phyloP scores from a whole-genome alignment of 2,797 vertebrate species.

The Tangara arthus region DNA sequence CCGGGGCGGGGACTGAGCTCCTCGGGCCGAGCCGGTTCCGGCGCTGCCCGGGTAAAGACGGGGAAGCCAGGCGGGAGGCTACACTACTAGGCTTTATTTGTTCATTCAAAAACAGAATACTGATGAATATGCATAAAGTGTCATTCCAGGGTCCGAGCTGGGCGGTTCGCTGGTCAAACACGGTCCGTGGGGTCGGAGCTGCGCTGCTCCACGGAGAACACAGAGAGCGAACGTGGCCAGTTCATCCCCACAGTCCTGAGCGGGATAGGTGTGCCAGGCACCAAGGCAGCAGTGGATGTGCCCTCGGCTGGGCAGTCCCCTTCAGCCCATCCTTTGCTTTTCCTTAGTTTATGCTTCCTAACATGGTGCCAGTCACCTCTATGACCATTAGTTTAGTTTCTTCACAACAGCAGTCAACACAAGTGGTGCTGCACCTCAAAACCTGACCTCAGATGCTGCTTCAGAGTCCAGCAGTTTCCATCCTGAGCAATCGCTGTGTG shows the following conservation, averaged over 20 bases:
- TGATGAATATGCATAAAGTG: background rate
- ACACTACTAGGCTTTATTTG: background rate
- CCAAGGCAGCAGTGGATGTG: rapidly evolving
- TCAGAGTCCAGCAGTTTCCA: background rate
- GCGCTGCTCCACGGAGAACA: no score
- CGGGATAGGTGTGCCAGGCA: rapidly evolving
- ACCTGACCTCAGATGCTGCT: background rate
- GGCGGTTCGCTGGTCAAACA: background rate
- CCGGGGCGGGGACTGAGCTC: no score
- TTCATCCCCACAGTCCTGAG: background rate
- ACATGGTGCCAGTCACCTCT: rapidly evolving
- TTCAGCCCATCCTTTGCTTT: rapidly evolving
- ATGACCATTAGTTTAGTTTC: rapidly evolving
- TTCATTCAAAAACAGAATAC: background rate
- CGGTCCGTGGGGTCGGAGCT: background rate
- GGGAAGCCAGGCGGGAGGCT: background rate
- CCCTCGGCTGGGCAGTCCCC: rapidly evolving
- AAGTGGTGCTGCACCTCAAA: background rate
- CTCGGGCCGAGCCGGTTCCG: rapidly evolving
- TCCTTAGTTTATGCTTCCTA: no score
- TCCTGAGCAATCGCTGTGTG: rapidly evolving
- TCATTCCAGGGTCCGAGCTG: rapidly evolving
- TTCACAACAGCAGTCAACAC: rapidly evolving
- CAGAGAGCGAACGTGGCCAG: rapidly evolving
- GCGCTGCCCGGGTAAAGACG: no score